These are phyloP conservation scores for Tychaedon coryphoeus DNA, from an alignment of 2,113 vertebrate species.

Conservation along the genomic window DNA sequence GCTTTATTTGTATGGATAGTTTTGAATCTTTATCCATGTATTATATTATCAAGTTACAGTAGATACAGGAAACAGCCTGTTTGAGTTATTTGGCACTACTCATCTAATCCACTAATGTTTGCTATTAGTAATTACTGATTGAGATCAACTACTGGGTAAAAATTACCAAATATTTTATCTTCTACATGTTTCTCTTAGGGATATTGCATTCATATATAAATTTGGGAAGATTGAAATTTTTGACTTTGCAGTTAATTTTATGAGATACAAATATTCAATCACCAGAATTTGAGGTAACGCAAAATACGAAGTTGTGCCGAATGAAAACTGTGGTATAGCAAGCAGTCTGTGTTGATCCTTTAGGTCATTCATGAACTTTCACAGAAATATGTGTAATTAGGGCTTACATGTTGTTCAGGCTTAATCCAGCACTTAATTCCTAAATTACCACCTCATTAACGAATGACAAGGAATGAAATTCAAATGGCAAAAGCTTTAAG, in stretches of 20 bases:
- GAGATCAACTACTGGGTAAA: not conserved
- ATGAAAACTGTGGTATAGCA: not conserved
- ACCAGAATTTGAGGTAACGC: not conserved
- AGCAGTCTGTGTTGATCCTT: not conserved
- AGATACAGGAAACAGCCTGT: not conserved
- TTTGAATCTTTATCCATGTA: not conserved
- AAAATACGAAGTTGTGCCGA: not conserved
- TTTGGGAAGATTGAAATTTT: not conserved
- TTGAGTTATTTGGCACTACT: not conserved
- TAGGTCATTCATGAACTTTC: not conserved
- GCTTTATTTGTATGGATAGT: not conserved
- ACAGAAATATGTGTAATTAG: not conserved
- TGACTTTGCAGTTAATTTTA: not conserved
- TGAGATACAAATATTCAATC: not conserved
- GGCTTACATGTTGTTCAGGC: not conserved
- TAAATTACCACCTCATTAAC: not conserved
- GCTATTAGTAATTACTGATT: not conserved
- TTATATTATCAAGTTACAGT: not conserved
- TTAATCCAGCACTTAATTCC: not conserved
- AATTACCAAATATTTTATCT: not conserved
- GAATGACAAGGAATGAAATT: not conserved
- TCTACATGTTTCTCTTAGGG: not conserved
- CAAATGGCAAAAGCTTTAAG: not conserved
- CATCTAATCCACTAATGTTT: not conserved
- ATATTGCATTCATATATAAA: not conserved